These are phyloP conservation scores for Epizoanthus illoricatus DNA, from an alignment of 92 coral and sea anemone species.

Conservation along the genomic window DNA sequence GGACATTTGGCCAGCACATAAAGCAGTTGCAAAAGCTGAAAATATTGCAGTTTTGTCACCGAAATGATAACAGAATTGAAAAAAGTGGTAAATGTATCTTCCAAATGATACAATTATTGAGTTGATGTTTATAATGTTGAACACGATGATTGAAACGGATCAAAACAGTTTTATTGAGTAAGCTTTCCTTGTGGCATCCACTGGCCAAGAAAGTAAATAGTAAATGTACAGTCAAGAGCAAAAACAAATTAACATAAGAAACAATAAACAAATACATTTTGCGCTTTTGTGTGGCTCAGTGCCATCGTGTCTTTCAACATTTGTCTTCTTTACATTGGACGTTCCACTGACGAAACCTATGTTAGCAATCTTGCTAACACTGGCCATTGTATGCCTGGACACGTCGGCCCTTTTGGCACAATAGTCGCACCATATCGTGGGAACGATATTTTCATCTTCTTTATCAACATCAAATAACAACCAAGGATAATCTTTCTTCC, in stretches of 20 bases:
- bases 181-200: constrained; percentile 10
- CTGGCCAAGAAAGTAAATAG: neutral
- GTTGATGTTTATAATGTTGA: constrained; percentile 8
- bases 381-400: constrained; percentile 20
- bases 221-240: too few species aligned
- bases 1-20: neutral
- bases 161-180: neutral
- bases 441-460: neutral
- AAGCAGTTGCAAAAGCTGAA: constrained; percentile 13
- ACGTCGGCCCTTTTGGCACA: constrained; percentile 11
- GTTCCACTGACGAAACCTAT: constrained; percentile 14
- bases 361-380: constrained; percentile 14
- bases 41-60: neutral
- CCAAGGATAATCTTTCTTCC: too few species aligned
- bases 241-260: too few species aligned
- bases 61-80: constrained; percentile 24
- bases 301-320: neutral
- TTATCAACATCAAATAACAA: too few species aligned
- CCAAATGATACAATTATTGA: constrained; percentile 29
- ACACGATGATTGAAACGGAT: neutral
- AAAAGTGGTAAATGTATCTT: neutral
- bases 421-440: constrained; percentile 5
- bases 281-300: constrained; percentile 1
- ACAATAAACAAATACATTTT: too few species aligned
- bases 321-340: constrained; percentile 12